These are phyloP conservation scores for Chroicocephalus ridibundus DNA, from an alignment of 2,113 vertebrate genomes.

Conservation along the genomic window DNA sequence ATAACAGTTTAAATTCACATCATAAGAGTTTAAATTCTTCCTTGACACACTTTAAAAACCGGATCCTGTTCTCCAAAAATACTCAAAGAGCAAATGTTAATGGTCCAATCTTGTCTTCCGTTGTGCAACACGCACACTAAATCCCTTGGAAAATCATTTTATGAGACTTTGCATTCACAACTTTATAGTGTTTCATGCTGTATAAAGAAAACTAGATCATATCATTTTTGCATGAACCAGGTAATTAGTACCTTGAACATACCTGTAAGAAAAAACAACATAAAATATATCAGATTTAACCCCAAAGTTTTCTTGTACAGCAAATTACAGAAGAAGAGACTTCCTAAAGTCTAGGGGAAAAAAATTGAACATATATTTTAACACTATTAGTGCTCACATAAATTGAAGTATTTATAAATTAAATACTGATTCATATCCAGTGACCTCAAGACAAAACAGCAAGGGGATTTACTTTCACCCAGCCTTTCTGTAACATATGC, in stretches of 20 bases:
- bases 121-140: not conserved
- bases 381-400: not conserved
- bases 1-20: not conserved
- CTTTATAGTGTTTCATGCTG: not conserved
- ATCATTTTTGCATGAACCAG: not conserved
- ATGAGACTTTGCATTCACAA: not conserved
- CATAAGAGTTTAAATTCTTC: not conserved
- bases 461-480: not conserved
- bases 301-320: not conserved
- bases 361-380: not conserved
- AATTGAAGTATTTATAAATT: not conserved
- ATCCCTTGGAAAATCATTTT: not conserved
- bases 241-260: not conserved
- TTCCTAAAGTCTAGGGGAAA: not conserved
- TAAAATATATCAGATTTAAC: not conserved
- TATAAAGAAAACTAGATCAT: not conserved
- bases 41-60: not conserved
- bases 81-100: not conserved
- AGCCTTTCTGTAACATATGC: not conserved
- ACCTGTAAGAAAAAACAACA: not conserved
- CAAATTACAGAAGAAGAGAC: not conserved
- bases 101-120: not conserved
- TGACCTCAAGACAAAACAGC: not conserved
- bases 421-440: not conserved
- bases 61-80: not conserved